Base-by-base conservation (phyloP, 2,888 invertebrate species). In the Diarsia mendica region DNA sequence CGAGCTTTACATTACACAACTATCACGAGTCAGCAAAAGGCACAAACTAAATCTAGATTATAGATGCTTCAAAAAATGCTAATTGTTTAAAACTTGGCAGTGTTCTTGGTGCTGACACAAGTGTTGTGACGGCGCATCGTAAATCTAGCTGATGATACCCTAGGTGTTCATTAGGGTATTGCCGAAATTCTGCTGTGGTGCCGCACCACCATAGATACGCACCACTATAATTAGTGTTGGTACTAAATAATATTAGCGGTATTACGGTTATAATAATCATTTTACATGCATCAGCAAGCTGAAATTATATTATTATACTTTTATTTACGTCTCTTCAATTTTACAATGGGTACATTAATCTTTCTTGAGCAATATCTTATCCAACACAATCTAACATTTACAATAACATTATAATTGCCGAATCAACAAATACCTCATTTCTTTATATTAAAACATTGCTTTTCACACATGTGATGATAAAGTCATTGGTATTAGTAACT, bases 1-100 rank as follows among this genome's bases (percentile, higher is more conserved):
- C 53, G 51, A 67, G 23, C 63, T 58, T 72, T 69, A 75, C 10
- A 81, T 75, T 81, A 83, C n/a, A 39, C 70, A 80, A 75, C 60
- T 75, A 75, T 66, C 20, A 69, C 28, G 10, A 44, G 15, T 75
- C 71, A 66, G 65, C 67, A 72, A 68, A 64, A 60, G 33, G 68
- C 33, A 67, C 20, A 23, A 58, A 69, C 23, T 53, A 67, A 80
- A 73, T 51, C 46, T 74, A 67, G 46, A 67, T n/a, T 55, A 49
- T 63, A 60, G 60, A 64, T 33, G 33, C 20, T 53, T 49, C 23
- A 63, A 6, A 67, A 83, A 67, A 64, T 67, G 64, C 53, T 51
- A 46, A 80, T 8, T 20, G 20, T 70, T 0, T 5, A 78, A 72
- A 58, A 72, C 60, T 55, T 53, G 58, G 53, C 84, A 70, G 67